phyloP scores from a whole-genome alignment of 2,888 invertebrate genomes.

The Cataglyphis cursor region DNA sequence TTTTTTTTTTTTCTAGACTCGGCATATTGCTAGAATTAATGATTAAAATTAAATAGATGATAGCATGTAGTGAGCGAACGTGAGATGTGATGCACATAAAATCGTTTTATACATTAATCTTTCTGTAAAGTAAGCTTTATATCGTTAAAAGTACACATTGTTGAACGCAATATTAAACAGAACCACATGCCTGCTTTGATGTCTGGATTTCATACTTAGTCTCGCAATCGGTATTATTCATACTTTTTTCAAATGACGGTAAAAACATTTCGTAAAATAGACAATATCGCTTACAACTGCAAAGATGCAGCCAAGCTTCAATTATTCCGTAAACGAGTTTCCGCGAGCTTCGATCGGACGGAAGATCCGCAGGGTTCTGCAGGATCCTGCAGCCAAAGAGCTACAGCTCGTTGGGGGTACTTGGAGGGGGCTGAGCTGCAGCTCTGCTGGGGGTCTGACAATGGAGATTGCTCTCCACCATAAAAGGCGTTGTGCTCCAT shows the following conservation, averaged over 20 bases:
- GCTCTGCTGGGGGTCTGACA: slow-evolving; percentile 85
- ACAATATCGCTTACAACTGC: not conserved
- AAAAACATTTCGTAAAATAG: slow-evolving; percentile 2
- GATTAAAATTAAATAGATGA: slow-evolving; percentile 35
- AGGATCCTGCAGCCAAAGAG: slow-evolving; percentile 72
- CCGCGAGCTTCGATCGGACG: slow-evolving; percentile 35
- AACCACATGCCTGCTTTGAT: not conserved
- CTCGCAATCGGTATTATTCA: not conserved
- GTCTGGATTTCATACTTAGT: not conserved
- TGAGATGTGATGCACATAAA: slow-evolving; percentile 11
- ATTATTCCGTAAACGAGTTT: slow-evolving; percentile 24
- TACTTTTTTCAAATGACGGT: not conserved
- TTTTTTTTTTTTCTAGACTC: slow-evolving; percentile 12
- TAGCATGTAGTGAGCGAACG: slow-evolving; percentile 1
- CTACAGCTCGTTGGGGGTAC: slow-evolving; percentile 70
- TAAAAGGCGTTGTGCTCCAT: slow-evolving; percentile 70
- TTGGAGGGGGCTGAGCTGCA: slow-evolving; percentile 76
- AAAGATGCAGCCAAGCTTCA: slow-evolving; percentile 6
- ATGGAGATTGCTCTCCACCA: slow-evolving; percentile 78
- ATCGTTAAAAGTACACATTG: slow-evolving; percentile 18
- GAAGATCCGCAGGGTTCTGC: slow-evolving; percentile 67
- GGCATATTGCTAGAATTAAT: slow-evolving; percentile 25
- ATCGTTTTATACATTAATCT: slow-evolving; percentile 19
- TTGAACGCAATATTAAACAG: slow-evolving; percentile 18
- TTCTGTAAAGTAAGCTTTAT: slow-evolving; percentile 22